Conservation (phyloP, 2,113 vertebrate species). For the Anarrhichthys ocellatus region DNA sequence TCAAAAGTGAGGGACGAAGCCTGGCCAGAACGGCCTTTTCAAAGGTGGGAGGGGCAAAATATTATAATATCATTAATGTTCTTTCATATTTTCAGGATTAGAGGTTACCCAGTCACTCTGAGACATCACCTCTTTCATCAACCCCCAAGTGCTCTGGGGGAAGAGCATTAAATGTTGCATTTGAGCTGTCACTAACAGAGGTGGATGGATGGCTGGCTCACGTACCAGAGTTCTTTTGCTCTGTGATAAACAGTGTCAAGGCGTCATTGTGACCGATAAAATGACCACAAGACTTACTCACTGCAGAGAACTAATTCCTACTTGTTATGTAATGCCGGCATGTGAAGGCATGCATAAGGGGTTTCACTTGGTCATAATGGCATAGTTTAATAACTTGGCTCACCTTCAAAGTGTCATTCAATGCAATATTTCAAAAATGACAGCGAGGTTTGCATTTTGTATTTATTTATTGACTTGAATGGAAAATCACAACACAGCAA, state of each 20-base stretch:
- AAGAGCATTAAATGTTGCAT: conserved; percentile 57
- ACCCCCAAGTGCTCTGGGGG: conserved; percentile 26
- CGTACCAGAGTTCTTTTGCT: conserved; percentile 27
- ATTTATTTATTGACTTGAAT: conserved; percentile 29
- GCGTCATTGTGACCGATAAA: conserved; percentile 38
- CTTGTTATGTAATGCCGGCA: conserved; percentile 12
- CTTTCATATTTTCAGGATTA: conserved; percentile 62
- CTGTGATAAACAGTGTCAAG: conserved; percentile 22
- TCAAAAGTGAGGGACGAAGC: neutral
- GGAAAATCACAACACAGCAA: conserved; percentile 7
- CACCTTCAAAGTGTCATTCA: conserved; percentile 24
- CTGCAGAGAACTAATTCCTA: conserved; percentile 12
- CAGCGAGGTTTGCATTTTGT: conserved; percentile 4
- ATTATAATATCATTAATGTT: conserved; percentile 39
- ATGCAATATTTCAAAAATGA: conserved; percentile 35
- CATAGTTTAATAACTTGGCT: conserved; percentile 18
- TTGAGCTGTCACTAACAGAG: conserved; percentile 56
- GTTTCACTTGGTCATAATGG: neutral
- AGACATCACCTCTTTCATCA: conserved; percentile 52
- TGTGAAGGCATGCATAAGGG: conserved; percentile 14
- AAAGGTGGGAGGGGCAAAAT: conserved; percentile 11
- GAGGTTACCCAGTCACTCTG: conserved; percentile 50
- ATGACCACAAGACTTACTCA: conserved; percentile 25
- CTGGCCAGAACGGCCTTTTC: conserved; percentile 9
- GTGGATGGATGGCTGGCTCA: conserved; percentile 45